A percentile compares a stretch with the other conserved stretches of the same genome.
phyloP scores from a whole-genome alignment of 2,113 vertebrate species.

The Cyanocitta stelleri region DNA sequence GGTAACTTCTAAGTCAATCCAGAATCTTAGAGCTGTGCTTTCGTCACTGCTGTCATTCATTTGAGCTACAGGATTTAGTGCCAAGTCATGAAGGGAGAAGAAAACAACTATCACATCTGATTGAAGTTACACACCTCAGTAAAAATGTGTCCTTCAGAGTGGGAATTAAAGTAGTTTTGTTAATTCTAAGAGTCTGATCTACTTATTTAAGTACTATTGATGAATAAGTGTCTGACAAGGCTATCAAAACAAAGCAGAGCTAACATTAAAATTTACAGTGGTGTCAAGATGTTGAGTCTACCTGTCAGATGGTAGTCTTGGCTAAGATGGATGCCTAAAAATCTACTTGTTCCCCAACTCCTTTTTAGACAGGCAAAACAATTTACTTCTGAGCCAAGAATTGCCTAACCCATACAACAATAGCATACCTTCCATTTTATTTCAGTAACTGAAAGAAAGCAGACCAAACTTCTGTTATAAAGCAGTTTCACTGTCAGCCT shows the following conservation, averaged over 20 bases:
- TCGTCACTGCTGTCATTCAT: neutral
- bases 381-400: neutral
- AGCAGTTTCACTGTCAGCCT: neutral
- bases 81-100: neutral
- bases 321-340: neutral
- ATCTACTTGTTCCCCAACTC: neutral
- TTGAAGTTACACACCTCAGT: neutral
- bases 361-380: neutral
- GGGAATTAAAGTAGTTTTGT: neutral
- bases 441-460: neutral
- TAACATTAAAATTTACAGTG: conserved; percentile 2
- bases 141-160: neutral
- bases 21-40: neutral
- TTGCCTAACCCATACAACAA: neutral
- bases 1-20: neutral
- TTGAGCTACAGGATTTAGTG: neutral
- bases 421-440: neutral
- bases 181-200: conserved; percentile 7
- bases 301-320: conserved; percentile 1
- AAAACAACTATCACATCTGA: neutral
- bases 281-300: conserved; percentile 23
- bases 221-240: neutral
- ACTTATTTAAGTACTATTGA: neutral
- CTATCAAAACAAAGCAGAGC: conserved; percentile 3
- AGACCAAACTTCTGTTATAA: neutral